phyloP scores from a whole-genome alignment of 2,888 invertebrate genomes.

The Scaptodrosophila latifasciaeformis region DNA sequence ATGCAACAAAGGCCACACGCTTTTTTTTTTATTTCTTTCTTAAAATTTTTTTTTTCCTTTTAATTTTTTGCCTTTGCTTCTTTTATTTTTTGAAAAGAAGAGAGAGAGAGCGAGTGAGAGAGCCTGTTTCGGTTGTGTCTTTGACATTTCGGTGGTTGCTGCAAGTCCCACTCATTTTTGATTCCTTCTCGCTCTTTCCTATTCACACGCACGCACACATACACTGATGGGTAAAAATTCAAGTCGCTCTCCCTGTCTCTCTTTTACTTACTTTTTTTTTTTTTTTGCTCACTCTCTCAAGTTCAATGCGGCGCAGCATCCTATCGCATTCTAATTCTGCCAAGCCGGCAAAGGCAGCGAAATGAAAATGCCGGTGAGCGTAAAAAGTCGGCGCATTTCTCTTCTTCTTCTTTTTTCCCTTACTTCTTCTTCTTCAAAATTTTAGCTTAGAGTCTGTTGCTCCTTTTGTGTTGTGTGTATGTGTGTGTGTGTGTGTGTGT shows the following conservation, averaged over 20 bases:
- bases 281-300: slow-evolving; percentile 9
- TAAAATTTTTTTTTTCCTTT: background rate
- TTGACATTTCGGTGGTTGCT: slow-evolving; percentile 27
- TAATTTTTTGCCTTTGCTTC: background rate
- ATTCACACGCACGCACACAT: slow-evolving; percentile 21
- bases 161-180: background rate
- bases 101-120: too few relatives aligned
- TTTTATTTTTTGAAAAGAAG: too few relatives aligned
- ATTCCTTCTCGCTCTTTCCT: slow-evolving; percentile 23
- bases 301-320: slow-evolving; percentile 14
- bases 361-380: slow-evolving; percentile 37
- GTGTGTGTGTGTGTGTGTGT: slow-evolving; percentile 4
- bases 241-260: slow-evolving; percentile 29
- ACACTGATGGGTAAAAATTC: too few relatives aligned
- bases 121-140: background rate
- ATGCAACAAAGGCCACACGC: slow-evolving; percentile 30
- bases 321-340: too few relatives aligned
- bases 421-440: too few relatives aligned
- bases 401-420: too few relatives aligned
- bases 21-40: too few relatives aligned
- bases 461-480: slow-evolving; percentile 42
- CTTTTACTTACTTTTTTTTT: too few relatives aligned
- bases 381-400: too few relatives aligned
- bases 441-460: slow-evolving; percentile 59
- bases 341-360: background rate